These are phyloP conservation scores for Cheilosia soror DNA, from an alignment of 2,888 invertebrate genomes.

Conservation along the genomic window DNA sequence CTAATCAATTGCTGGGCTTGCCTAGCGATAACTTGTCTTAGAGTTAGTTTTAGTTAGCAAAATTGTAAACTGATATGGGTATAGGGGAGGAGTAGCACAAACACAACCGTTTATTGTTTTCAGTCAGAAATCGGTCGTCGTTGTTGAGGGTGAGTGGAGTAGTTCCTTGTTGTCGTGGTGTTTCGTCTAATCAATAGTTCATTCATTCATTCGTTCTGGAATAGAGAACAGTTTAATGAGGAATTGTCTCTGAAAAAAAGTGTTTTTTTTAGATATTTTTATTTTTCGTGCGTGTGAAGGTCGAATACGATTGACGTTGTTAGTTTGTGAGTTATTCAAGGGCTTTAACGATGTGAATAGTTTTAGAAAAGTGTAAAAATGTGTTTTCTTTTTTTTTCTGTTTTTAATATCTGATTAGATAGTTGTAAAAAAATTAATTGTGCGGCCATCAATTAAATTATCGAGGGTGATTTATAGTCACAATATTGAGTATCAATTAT, in stretches of 20 bases:
- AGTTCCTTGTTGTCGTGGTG: not conserved
- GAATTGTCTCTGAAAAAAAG: not conserved
- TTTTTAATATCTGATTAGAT: not conserved
- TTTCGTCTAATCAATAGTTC: constrained; percentile 20
- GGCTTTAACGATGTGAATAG: not conserved
- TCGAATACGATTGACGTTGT: not conserved
- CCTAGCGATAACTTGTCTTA: constrained; percentile 15
- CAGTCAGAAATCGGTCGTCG: constrained; percentile 27
- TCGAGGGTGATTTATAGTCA: no score
- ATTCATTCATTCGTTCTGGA: constrained; percentile 9
- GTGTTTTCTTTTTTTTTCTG: not conserved
- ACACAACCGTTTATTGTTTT: constrained; percentile 15
- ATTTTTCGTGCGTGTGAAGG: not conserved
- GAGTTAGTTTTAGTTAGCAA: not conserved
- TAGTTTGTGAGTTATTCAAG: not conserved
- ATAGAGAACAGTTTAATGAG: constrained; percentile 1
- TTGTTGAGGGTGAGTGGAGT: constrained; percentile 18
- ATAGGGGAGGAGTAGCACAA: not conserved
- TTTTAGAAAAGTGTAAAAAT: not conserved
- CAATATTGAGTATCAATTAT: no score
- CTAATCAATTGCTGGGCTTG: not conserved
- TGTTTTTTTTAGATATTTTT: not conserved
- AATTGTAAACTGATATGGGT: constrained; percentile 13
- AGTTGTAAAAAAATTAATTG: not conserved
- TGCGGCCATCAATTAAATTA: no score